phyloP scores from a whole-genome alignment of 2,113 vertebrate genomes.

The Strix aluco region DNA sequence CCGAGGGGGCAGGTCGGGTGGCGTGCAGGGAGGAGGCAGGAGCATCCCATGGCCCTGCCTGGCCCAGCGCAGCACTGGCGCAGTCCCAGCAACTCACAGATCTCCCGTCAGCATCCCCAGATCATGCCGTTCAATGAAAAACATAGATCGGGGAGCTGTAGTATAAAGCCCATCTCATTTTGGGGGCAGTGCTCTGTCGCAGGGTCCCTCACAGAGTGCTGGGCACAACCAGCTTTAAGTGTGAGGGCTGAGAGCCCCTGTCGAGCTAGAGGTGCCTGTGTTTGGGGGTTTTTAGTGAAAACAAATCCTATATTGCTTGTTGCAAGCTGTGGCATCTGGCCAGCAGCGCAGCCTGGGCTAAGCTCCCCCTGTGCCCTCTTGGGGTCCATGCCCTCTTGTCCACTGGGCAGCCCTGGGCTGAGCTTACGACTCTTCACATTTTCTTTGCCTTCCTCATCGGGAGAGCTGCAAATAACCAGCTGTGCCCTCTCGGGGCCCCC shows the following conservation, averaged over 20 bases:
- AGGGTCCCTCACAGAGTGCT: background rate
- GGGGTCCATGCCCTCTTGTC: fast-evolving
- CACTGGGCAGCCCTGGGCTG: background rate
- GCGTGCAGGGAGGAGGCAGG: background rate
- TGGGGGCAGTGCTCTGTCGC: background rate
- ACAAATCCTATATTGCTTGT: background rate
- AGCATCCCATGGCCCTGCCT: background rate
- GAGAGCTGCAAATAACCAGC: background rate
- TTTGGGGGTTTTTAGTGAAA: background rate
- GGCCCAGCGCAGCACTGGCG: background rate
- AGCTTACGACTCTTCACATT: background rate
- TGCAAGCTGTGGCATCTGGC: background rate
- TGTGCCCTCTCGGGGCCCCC: fast-evolving
- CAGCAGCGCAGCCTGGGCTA: fast-evolving
- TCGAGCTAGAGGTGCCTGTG: background rate
- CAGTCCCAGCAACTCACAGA: background rate
- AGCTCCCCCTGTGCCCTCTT: background rate
- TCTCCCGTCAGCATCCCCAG: background rate
- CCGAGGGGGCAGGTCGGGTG: fast-evolving
- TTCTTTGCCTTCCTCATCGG: background rate
- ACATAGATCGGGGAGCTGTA: background rate
- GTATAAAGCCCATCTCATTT: fast-evolving
- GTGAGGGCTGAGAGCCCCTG: background rate
- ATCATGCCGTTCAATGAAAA: background rate
- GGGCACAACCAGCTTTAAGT: background rate